phyloP scores from a whole-genome alignment of 2,113 vertebrate genomes.

The Gorsachius goisagi region DNA sequence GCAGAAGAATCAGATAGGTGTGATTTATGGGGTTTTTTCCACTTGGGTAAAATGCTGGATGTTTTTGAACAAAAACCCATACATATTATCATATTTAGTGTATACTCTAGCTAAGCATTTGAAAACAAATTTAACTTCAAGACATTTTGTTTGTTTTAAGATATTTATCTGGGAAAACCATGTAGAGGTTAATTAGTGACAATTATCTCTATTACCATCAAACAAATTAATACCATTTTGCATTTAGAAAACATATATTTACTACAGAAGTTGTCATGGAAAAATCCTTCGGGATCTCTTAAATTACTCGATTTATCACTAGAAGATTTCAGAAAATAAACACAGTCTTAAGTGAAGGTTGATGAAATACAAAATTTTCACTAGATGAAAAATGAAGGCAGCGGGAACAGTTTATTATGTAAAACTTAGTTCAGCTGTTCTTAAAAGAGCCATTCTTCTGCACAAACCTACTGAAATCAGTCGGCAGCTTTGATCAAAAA shows the following conservation, averaged over 20 bases:
- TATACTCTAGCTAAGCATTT: background rate
- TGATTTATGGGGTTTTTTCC: background rate
- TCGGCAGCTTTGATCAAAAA: background rate
- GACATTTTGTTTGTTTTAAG: background rate
- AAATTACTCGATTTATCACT: background rate
- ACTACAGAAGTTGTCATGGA: background rate
- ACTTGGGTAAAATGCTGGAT: background rate
- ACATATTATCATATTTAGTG: background rate
- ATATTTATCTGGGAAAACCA: conserved; percentile 2
- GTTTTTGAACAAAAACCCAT: background rate
- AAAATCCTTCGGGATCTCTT: background rate
- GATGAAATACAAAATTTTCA: background rate
- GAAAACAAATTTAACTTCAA: background rate
- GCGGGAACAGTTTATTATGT: background rate
- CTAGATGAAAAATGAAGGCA: background rate
- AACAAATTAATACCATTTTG: conserved; percentile 32
- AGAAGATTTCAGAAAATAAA: background rate
- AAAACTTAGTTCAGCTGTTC: background rate
- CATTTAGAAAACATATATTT: conserved; percentile 23
- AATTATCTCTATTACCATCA: conserved; percentile 15
- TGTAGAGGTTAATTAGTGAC: conserved; percentile 19
- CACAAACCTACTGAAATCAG: background rate
- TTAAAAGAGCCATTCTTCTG: background rate
- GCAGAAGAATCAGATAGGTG: background rate
- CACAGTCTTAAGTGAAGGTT: background rate